Evolutionary conservation across 2,888 invertebrate genomes (phyloP).

Genomic region (Arctia plantaginis): DNA sequence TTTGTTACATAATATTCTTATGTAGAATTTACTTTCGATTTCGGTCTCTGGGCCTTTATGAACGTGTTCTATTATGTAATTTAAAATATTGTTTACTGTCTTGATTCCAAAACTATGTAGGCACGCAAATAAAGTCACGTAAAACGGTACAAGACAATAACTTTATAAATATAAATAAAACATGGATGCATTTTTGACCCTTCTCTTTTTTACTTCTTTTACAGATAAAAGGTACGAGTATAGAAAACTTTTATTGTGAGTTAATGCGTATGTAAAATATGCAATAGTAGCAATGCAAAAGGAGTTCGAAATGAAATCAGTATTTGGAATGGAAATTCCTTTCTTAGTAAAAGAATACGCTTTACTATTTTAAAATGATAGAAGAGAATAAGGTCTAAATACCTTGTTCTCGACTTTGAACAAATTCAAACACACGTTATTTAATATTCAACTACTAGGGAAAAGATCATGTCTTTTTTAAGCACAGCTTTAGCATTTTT

Average conservation of each 20-base stretch:
- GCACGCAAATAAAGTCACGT: too few species aligned
- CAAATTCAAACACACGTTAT: background rate
- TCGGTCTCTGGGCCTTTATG: background rate
- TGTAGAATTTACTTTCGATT: constrained; percentile 18
- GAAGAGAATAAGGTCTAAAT: background rate
- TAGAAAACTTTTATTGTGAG: background rate
- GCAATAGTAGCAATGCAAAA: background rate
- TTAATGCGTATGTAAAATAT: background rate
- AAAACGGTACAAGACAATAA: too few species aligned
- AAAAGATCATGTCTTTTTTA: background rate
- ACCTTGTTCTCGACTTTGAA: background rate
- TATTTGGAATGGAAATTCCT: background rate
- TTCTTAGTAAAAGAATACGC: background rate
- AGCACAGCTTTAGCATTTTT: background rate
- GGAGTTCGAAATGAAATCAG: background rate
- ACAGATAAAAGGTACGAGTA: too few species aligned
- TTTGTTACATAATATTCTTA: constrained; percentile 2
- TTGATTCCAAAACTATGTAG: too few species aligned
- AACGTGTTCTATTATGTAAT: background rate
- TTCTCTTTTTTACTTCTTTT: too few species aligned
- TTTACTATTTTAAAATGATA: background rate
- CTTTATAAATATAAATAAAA: too few species aligned
- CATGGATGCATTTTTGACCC: too few species aligned
- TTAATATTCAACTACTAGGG: background rate
- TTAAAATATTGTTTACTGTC: background rate